Base-by-base conservation (phyloP, 2,797 vertebrate species). In the Tauraco hartlaubi region DNA sequence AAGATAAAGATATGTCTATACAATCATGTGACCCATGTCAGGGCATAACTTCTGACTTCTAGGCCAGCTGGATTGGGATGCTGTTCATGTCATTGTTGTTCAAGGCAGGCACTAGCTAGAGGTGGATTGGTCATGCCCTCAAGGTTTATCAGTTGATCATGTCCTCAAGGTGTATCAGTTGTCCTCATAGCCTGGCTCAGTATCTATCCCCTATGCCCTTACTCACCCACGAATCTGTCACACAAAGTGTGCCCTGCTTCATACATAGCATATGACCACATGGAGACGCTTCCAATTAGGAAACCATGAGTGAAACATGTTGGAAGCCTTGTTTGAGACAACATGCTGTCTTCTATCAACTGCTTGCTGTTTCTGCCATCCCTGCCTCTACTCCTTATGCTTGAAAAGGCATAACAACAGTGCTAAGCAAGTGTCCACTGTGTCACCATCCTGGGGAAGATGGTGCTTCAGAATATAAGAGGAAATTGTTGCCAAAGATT, bases 261-360 rank as follows among this genome's bases (percentile, higher is more conserved):
- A 16, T n/a, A 35, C 12, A 9, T 11, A 26, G 5, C 5, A 8
- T 41, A 9, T 43, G 33, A 39, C 22, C 29, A 16, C 8, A 2
- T 10, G 55, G 39, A 88, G 20, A 82, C 9, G 16, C 12, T 59
- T 85, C 55, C 29, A 1, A 14, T 56, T 37, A 49, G 61, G 29
- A 76, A 85, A 52, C 33, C 25, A 8, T 2, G 9, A 8, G 9
- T 71, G 11, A 88, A 67, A 69, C 4, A 1, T 3, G 2, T 28
- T 74, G 31, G 23, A 7, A 79, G 23, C 55, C 43, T 82, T 44
- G 6, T 39, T 9, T 79, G 78, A 76, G 35, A n/a, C 17, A 52
- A 20, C 0, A 0, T 19, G 21, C 19, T 68, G 5, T 77, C 44
- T 80, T 77, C n/a, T 75, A 39, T 26, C 7, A 26, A 0, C 8